phyloP scores from a whole-genome alignment of 2,888 invertebrate species.

The Nephrotoma flavescens region DNA sequence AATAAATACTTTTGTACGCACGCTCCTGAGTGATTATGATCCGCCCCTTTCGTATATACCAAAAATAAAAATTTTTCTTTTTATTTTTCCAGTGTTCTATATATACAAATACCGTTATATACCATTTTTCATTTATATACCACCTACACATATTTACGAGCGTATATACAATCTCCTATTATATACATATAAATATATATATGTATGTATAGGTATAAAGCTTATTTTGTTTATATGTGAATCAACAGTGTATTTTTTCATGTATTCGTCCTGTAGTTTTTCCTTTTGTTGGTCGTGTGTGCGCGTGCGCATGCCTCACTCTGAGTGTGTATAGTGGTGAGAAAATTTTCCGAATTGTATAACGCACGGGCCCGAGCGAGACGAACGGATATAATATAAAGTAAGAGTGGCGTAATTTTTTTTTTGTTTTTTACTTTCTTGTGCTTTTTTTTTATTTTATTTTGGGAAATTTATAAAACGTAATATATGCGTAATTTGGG shows the following conservation, averaged over 20 bases:
- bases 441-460: not conserved
- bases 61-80: not conserved
- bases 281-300: not conserved
- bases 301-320: not conserved
- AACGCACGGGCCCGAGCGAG: not conserved
- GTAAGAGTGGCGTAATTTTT: not conserved
- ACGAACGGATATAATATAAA: not conserved
- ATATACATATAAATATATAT: not conserved
- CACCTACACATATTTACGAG: not conserved
- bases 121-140: not conserved
- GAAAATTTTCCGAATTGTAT: not conserved
- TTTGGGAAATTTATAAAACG: not conserved
- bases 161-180: not conserved
- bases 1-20: not conserved
- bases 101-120: not conserved
- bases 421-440: not conserved
- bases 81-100: not conserved
- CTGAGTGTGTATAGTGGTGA: not conserved
- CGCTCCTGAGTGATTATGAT: not conserved
- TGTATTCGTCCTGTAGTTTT: not conserved
- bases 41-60: slow-evolving; percentile 1
- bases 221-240: not conserved
- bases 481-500: slow-evolving; percentile 2
- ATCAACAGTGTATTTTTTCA: slow-evolving; percentile 2
- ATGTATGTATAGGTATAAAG: not conserved